These are phyloP conservation scores for Harpagoxenus sublaevis DNA, from an alignment of 2,888 invertebrate species.

Conservation along the genomic window DNA sequence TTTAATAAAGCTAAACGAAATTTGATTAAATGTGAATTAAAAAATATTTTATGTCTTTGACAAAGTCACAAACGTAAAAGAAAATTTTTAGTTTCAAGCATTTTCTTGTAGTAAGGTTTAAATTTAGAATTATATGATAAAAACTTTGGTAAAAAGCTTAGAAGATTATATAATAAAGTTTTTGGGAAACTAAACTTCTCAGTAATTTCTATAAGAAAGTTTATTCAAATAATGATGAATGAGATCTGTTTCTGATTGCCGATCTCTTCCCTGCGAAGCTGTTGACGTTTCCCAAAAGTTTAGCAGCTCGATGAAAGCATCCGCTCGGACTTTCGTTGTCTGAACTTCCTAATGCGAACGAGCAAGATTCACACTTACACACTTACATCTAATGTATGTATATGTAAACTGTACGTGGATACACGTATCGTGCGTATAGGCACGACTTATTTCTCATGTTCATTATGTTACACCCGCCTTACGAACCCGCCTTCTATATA, in stretches of 20 bases:
- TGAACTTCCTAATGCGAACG: constrained; percentile 70
- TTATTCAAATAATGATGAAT: neutral
- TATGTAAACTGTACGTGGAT: constrained; percentile 52
- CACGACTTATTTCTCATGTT: constrained; percentile 48
- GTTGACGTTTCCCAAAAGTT: constrained; percentile 26
- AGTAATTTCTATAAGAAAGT: neutral
- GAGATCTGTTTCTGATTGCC: neutral
- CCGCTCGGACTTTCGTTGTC: constrained; percentile 65
- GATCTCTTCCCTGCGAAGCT: neutral
- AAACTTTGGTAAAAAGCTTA: neutral
- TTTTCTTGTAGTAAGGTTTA: neutral
- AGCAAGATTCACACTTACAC: constrained; percentile 66
- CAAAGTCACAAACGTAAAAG: neutral
- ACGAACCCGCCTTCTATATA: constrained; percentile 54
- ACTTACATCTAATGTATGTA: constrained; percentile 55
- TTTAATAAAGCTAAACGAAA: constrained; percentile 4
- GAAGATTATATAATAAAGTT: neutral
- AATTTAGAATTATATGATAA: neutral
- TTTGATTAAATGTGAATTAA: neutral
- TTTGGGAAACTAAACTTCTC: neutral
- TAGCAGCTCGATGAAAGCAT: constrained; percentile 52
- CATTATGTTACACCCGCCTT: constrained; percentile 66
- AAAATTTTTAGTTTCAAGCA: neutral
- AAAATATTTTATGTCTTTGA: neutral
- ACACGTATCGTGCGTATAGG: constrained; percentile 57